Evolutionary conservation across 2,797 vertebrate species (phyloP).

Genomic region (Miichthys miiuy): DNA sequence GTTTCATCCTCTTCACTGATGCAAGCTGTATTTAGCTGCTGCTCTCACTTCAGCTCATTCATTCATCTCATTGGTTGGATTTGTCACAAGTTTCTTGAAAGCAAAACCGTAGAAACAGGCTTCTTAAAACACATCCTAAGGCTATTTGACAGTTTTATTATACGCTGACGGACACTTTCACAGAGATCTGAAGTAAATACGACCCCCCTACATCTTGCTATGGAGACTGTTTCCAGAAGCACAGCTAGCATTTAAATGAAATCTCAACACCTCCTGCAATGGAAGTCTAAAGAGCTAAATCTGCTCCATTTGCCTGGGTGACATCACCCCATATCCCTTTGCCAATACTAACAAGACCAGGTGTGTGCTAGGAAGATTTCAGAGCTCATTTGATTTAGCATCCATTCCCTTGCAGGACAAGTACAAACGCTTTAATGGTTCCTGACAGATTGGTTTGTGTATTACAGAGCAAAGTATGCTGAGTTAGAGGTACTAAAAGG

Average conservation of each 20-base stretch:
- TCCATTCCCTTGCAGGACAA: slow-evolving; percentile 58
- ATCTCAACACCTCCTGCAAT: slow-evolving; percentile 64
- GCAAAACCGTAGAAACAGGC: slow-evolving; percentile 42
- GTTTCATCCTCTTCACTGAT: slow-evolving; percentile 19
- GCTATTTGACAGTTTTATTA: slow-evolving; percentile 71
- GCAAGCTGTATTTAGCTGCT: slow-evolving; percentile 14
- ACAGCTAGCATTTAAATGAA: slow-evolving; percentile 54
- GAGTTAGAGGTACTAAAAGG: slow-evolving; percentile 50
- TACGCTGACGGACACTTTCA: slow-evolving; percentile 54
- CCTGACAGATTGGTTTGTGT: slow-evolving; percentile 68
- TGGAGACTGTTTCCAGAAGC: slow-evolving; percentile 58
- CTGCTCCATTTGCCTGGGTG: slow-evolving; percentile 68
- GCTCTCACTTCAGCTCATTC: slow-evolving; percentile 25
- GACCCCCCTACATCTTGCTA: slow-evolving; percentile 25
- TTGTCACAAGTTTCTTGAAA: slow-evolving; percentile 47
- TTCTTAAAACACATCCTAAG: slow-evolving; percentile 55
- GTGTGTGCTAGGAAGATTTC: slow-evolving; percentile 73
- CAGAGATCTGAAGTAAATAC: slow-evolving; percentile 58
- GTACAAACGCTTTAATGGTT: slow-evolving; percentile 62
- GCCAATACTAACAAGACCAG: slow-evolving; percentile 79
- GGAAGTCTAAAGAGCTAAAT: slow-evolving; percentile 55
- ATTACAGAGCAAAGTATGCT: slow-evolving; percentile 44
- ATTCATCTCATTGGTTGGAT: slow-evolving; percentile 42
- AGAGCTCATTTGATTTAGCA: slow-evolving; percentile 70
- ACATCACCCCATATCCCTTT: slow-evolving; percentile 67